Evolutionary conservation across 2,888 invertebrate species (phyloP), one percentile per base, ranked within the genome.

Genomic region (Mantis religiosa): DNA sequence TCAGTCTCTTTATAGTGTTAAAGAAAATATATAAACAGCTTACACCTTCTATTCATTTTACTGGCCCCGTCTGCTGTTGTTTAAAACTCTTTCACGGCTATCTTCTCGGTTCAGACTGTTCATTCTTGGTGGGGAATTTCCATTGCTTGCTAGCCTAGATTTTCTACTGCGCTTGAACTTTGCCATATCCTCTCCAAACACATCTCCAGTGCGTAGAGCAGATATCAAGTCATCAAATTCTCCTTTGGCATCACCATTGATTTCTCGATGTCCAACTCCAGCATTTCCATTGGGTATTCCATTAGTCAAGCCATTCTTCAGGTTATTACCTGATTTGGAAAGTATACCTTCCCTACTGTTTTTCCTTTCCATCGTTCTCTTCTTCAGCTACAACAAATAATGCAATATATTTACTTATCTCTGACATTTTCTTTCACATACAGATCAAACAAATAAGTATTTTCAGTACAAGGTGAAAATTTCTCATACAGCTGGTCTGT

Each of bases 221-320:
- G 98, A 98, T 92, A 99, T 99, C 91, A 99, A 94, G 93, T 99
- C 99, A 92, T 99, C 99, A 93, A 99, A 99, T 93, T 99, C 99
- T 14, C 98, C 98, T 92, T 98, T 96, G 89, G 95, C 96, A 92
- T 94, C 95, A 25, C 94, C 91, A 89, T 83, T 90, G 84, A 90
- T 90, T 91, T 91, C 90, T 90, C 90, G 82, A 88, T 90, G 90
- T 91, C 94, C 93, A 1, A 90, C 90, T 82, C 90, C 90, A 89
- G 93, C 93, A 27, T 28, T 71, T 20, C 54, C 54, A 28, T 71
- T 71, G 27, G 27, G 71, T 84, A 93, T 94, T 0, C 95, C 95
- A 91, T 95, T 96, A 27, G 91, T 87, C 34, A 90, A 83, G 90
- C 95, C 95, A 87, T 96, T 96, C 91, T 93, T 93, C 27, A 93